phyloP scores from a whole-genome alignment of 2,113 vertebrate genomes.

The Dasyornis broadbenti region DNA sequence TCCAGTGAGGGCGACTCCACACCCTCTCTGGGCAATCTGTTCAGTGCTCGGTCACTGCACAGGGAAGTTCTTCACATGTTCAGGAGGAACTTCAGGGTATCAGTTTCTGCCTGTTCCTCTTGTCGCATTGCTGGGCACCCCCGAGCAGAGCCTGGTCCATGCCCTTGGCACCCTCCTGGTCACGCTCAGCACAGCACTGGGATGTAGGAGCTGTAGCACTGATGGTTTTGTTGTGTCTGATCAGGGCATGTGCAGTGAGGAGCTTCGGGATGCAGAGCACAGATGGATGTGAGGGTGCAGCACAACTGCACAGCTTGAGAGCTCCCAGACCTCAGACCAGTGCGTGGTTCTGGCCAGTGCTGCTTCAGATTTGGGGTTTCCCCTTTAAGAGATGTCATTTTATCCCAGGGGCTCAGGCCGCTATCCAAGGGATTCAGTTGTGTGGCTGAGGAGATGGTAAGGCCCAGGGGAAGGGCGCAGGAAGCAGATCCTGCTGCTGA shows the following conservation, averaged over 20 bases:
- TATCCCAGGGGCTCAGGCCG: background rate
- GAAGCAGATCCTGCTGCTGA: background rate
- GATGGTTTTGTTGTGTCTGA: background rate
- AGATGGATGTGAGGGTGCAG: fast-evolving
- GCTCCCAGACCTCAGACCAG: background rate
- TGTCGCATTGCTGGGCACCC: background rate
- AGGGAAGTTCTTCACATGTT: background rate
- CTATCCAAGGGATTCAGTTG: background rate
- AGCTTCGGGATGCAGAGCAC: background rate
- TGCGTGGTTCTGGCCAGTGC: fast-evolving
- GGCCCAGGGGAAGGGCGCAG: background rate
- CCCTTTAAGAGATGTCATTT: fast-evolving
- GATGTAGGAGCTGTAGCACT: background rate
- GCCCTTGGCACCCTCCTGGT: background rate
- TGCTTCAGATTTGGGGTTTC: background rate
- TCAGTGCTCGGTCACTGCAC: background rate
- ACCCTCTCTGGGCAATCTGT: background rate
- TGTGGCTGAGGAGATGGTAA: background rate
- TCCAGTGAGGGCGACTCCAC: background rate
- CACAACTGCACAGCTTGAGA: background rate
- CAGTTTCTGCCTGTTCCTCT: background rate
- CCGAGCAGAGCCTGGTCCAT: background rate
- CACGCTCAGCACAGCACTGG: fast-evolving
- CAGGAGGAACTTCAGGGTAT: background rate
- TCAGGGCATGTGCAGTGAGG: fast-evolving